Evolutionary conservation across 2,888 invertebrate genomes (phyloP), one percentile per base, ranked within the genome.

Genomic region (Agriopis marginaria): DNA sequence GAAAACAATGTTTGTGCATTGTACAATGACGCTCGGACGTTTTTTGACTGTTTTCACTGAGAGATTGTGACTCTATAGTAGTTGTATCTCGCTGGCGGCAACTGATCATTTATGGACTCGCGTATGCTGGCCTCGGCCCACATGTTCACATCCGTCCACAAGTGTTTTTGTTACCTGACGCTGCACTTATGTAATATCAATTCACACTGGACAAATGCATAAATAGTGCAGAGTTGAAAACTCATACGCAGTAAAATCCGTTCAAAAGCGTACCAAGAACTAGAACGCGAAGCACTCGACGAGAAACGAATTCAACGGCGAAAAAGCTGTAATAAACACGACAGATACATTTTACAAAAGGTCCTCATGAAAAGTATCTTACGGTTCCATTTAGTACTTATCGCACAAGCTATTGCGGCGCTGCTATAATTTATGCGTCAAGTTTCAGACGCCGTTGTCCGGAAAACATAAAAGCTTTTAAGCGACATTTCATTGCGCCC

Each of bases 381-480:
- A 61, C 53, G 62, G 40, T 61, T 70, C 63, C 69, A 72, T 71
- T 69, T 69, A 63, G 63, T 67, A 68, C 68, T 75, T 75, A 75
- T 75, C 72, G 65, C 66, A 61, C 32, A 63, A 50, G 69, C 70
- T 70, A 70, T 68, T 66, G 64, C 71, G 60, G 14, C 55, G 55
- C 62, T 63, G 62, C 17, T 66, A 66, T 65, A 65, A 73, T 70
- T 73, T 70, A 68, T 73, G 66, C 63, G 77, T 81, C 80, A 82
- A 81, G 79, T 78, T 83, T 84, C 79, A 74, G 79, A 75, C 77
- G 79, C 76, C 80, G 81, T 83, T 84, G 85, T 83, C 84, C 86
- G 89, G 88, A 86, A 89, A 89, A 86, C 87, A 87, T 90, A 85
- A 90, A 89, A 87, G 86, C 87, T 88, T 89, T 89, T 87, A 87